phyloP scores from a whole-genome alignment of 2,888 invertebrate genomes.

The Lasioglossum villosulum region DNA sequence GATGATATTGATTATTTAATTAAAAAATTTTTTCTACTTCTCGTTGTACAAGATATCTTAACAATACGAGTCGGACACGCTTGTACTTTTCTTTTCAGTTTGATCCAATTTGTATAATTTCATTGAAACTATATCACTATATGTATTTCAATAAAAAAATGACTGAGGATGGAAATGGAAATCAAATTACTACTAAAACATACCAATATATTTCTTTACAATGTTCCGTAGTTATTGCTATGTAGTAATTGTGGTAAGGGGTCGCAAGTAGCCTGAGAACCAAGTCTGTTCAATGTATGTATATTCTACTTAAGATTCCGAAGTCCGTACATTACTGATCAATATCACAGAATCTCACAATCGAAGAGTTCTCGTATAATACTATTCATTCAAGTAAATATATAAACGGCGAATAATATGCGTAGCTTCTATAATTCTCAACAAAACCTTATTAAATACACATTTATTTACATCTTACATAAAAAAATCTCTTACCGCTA shows the following conservation, averaged over 20 bases:
- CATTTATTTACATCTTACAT: not conserved
- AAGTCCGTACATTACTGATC: slow-evolving; percentile 36
- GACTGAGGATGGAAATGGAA: not conserved
- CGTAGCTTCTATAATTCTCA: not conserved
- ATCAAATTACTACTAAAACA: slow-evolving; percentile 1
- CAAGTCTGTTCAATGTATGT: not conserved
- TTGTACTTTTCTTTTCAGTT: not conserved
- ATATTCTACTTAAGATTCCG: slow-evolving; percentile 39
- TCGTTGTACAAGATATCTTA: not conserved
- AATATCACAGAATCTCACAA: slow-evolving; percentile 51
- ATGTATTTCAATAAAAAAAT: not conserved
- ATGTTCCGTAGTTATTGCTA: slow-evolving; percentile 17
- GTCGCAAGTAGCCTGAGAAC: not conserved
- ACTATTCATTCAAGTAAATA: not conserved
- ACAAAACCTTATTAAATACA: not conserved
- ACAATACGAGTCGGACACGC: not conserved
- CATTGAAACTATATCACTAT: not conserved
- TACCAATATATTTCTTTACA: slow-evolving; percentile 32
- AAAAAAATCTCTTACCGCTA: not conserved
- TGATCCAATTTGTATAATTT: not conserved
- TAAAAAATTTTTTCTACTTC: not conserved
- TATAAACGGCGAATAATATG: slow-evolving; percentile 5
- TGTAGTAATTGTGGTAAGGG: slow-evolving; percentile 4
- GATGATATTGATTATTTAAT: not conserved
- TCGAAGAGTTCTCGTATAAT: slow-evolving; percentile 23